These are phyloP conservation scores for Ernsta delagoae DNA, from an alignment of 2,888 invertebrate genomes.

Conservation along the genomic window DNA sequence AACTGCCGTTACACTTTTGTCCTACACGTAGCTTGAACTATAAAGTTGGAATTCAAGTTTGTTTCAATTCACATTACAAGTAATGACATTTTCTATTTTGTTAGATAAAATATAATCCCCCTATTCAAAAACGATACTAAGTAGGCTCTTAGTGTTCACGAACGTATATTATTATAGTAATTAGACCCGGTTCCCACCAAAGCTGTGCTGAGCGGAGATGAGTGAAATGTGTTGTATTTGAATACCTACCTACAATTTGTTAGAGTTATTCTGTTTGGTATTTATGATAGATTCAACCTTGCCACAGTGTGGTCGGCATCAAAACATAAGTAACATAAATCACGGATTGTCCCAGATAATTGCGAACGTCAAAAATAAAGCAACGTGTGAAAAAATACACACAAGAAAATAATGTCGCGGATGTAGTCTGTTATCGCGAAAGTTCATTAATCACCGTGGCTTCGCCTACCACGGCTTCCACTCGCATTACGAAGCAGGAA, in stretches of 20 bases:
- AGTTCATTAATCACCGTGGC: constrained; percentile 65
- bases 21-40: neutral
- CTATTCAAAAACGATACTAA: too few relatives aligned
- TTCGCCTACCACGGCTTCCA: constrained; percentile 39
- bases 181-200: too few relatives aligned
- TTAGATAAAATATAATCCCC: too few relatives aligned
- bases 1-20: constrained; percentile 9
- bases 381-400: constrained; percentile 14
- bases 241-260: too few relatives aligned
- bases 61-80: neutral
- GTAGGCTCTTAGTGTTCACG: too few relatives aligned
- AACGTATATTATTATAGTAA: too few relatives aligned
- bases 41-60: neutral
- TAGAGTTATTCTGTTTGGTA: neutral
- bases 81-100: too few relatives aligned
- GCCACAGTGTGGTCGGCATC: neutral
- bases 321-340: neutral
- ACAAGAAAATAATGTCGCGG: constrained; percentile 22
- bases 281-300: neutral
- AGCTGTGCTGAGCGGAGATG: too few relatives aligned
- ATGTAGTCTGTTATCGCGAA: constrained; percentile 54
- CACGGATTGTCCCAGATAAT: neutral
- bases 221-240: too few relatives aligned
- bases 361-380: constrained; percentile 5
- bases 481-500: constrained; percentile 34